These are phyloP conservation scores for Leptoteleia sp. DNA, from an alignment of 1,140 invertebrate species.

Conservation along the genomic window DNA sequence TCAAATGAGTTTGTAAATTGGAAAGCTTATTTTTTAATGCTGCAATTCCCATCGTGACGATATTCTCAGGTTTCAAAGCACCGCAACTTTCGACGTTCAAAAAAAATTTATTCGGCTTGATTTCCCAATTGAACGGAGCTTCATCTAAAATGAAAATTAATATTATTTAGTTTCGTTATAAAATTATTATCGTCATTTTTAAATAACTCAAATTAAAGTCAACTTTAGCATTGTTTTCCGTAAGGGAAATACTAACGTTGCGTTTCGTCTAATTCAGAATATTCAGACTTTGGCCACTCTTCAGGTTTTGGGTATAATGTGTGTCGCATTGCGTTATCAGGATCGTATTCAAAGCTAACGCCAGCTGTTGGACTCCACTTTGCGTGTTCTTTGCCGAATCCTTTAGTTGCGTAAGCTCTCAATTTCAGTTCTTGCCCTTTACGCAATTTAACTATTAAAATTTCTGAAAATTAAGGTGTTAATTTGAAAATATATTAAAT, in stretches of 20 bases:
- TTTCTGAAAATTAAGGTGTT: slow-evolving; percentile 87
- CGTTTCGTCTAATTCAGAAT: slow-evolving; percentile 95
- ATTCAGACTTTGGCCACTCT: slow-evolving; percentile 99
- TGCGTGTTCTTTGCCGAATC: slow-evolving; percentile 99
- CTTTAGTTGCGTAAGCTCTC: slow-evolving; percentile 96
- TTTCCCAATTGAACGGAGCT: slow-evolving; percentile 95
- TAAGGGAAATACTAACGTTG: slow-evolving; percentile 88
- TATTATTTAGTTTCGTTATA: no score
- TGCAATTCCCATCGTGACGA: slow-evolving; percentile 96
- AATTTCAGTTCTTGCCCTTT: slow-evolving; percentile 99
- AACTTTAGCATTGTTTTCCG: no score
- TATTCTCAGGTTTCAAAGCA: slow-evolving; percentile 97
- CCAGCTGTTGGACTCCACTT: slow-evolving; percentile 99
- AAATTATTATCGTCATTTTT: no score
- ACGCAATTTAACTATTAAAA: slow-evolving; percentile 97
- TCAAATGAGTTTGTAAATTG: slow-evolving; percentile 95
- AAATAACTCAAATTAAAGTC: no score
- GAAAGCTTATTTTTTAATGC: slow-evolving; percentile 97
- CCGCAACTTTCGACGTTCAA: slow-evolving; percentile 98
- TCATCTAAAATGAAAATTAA: slow-evolving; percentile 92
- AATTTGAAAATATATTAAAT: no score
- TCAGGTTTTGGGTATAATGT: slow-evolving; percentile 98
- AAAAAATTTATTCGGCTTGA: slow-evolving; percentile 98
- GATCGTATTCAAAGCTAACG: slow-evolving; percentile 99
- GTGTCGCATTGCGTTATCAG: slow-evolving; percentile 98